phyloP scores from a whole-genome alignment of 2,888 invertebrate genomes.

The Tetragnatha montana region DNA sequence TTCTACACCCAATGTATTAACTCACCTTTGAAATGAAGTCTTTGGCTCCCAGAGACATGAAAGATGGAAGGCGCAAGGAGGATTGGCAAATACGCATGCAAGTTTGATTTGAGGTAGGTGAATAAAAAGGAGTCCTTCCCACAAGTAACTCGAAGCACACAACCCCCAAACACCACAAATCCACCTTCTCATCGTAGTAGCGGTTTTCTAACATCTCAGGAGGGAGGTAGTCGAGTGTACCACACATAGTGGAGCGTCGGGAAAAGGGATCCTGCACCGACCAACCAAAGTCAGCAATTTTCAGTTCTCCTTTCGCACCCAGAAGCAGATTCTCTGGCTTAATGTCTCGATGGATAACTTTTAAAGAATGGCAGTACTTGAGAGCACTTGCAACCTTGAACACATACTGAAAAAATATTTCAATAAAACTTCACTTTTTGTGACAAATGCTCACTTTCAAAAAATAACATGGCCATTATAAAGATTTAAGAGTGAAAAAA shows the following conservation, averaged over 20 bases:
- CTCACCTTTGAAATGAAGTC: slow-evolving; percentile 77
- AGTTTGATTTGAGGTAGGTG: slow-evolving; percentile 78
- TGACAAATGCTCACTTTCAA: background rate
- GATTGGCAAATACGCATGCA: slow-evolving; percentile 77
- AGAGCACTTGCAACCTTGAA: slow-evolving; percentile 77
- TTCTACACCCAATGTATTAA: background rate
- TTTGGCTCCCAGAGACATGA: slow-evolving; percentile 76
- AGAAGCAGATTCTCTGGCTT: slow-evolving; percentile 96
- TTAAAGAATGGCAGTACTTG: slow-evolving; percentile 77
- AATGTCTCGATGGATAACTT: slow-evolving; percentile 84
- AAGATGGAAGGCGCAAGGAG: slow-evolving; percentile 76
- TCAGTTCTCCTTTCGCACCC: slow-evolving; percentile 85
- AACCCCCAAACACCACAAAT: slow-evolving; percentile 97
- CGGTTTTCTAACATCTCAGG: slow-evolving; percentile 96
- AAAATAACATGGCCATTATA: background rate
- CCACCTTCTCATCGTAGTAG: slow-evolving; percentile 90
- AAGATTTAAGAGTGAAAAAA: background rate
- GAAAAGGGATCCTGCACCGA: slow-evolving; percentile 91
- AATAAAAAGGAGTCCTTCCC: slow-evolving; percentile 95
- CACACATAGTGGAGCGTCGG: slow-evolving; percentile 89
- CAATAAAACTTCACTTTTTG: background rate
- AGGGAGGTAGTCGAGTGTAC: slow-evolving; percentile 95
- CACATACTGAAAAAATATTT: slow-evolving; percentile 75
- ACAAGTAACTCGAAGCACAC: slow-evolving; percentile 95
- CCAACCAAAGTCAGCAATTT: slow-evolving; percentile 99